Evolutionary conservation across 1,140 invertebrate genomes (phyloP).

Genomic region (Zaprionus vittiger): DNA sequence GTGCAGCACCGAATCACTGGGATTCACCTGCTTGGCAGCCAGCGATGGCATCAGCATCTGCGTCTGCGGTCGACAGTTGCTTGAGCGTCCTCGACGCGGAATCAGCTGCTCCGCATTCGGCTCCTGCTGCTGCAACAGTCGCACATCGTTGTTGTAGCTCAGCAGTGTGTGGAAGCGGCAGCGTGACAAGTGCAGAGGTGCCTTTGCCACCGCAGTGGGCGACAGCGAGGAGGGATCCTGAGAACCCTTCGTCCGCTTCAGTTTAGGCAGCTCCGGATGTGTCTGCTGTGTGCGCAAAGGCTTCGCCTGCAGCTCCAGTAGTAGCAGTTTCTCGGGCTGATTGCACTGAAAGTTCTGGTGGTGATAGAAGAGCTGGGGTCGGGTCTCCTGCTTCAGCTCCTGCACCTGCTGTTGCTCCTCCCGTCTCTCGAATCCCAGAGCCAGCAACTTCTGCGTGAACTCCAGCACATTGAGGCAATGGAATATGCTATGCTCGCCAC

Average conservation of each 20-base stretch:
- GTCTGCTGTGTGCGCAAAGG: background rate
- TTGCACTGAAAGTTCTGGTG: conserved; percentile 31
- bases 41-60: background rate
- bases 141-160: conserved; percentile 23
- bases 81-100: conserved; percentile 33
- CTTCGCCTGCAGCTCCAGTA: background rate
- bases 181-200: conserved; percentile 43
- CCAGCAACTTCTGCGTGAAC: conserved; percentile 17
- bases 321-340: background rate
- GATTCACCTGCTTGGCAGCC: conserved; percentile 38
- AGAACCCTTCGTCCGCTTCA: background rate
- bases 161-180: conserved; percentile 36
- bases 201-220: background rate
- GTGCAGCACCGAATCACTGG: conserved; percentile 42
- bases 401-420: background rate
- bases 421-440: conserved; percentile 35
- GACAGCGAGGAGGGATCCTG: background rate
- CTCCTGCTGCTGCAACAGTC: conserved; percentile 20
- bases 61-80: background rate
- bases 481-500: conserved; percentile 33
- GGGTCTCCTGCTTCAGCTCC: background rate
- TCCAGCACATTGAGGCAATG: conserved; percentile 25
- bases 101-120: conserved; percentile 11
- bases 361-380: conserved; percentile 8
- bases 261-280: background rate